Evolutionary conservation across 2,888 invertebrate species (phyloP).

Genomic region (Drosophila pseudotalamancana): DNA sequence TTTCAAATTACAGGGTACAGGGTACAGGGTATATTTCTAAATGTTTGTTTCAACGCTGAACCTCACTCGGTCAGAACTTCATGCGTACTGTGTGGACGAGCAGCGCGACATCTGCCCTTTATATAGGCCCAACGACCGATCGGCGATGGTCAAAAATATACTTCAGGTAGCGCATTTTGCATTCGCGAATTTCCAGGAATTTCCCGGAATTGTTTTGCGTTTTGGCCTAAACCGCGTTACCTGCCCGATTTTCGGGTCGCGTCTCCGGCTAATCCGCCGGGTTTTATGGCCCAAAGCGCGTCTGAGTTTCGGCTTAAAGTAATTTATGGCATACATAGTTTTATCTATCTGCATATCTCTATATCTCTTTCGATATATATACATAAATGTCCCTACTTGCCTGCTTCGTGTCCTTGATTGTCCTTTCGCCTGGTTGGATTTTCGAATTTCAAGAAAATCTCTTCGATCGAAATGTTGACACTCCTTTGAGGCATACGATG

Average conservation of each 20-base stretch:
- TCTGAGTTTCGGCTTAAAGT: slow-evolving; percentile 40
- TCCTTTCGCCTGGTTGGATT: slow-evolving; percentile 21
- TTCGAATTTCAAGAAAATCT: slow-evolving; percentile 18
- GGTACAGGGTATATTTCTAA: no score
- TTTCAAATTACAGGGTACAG: no score
- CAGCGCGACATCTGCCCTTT: slow-evolving; percentile 28
- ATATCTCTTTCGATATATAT: no score
- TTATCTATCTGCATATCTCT: background rate
- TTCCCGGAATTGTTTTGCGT: slow-evolving; percentile 5
- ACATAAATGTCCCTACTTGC: slow-evolving; percentile 1
- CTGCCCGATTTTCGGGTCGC: slow-evolving; percentile 23
- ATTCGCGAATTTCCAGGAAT: slow-evolving; percentile 59
- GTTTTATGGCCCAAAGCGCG: slow-evolving; percentile 21
- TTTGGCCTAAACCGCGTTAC: slow-evolving; percentile 21
- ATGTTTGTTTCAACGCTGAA: background rate
- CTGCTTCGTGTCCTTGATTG: slow-evolving; percentile 24
- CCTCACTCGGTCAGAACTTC: background rate
- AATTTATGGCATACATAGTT: background rate
- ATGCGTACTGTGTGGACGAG: slow-evolving; percentile 44
- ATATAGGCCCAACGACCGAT: slow-evolving; percentile 37
- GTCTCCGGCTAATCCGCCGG: slow-evolving; percentile 43
- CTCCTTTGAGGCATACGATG: background rate
- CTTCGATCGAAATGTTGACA: slow-evolving; percentile 7
- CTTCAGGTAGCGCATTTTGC: slow-evolving; percentile 27
- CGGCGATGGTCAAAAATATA: background rate